Percentiles rank a stretch among this genome's conserved stretches.
Conservation (phyloP, 2,888 invertebrate species). For the Chrysolina oricalcia region DNA sequence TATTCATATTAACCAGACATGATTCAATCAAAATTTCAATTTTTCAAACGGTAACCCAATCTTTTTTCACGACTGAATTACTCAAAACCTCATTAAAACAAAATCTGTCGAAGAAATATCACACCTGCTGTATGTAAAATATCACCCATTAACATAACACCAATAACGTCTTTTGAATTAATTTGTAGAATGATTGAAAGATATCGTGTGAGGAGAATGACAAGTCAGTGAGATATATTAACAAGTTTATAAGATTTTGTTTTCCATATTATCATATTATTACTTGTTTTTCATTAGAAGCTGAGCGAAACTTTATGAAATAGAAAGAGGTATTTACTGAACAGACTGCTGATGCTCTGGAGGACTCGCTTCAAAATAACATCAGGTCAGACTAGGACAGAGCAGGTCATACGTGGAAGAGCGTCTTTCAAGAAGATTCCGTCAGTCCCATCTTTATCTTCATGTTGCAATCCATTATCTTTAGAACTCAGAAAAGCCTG, state of each 20-base stretch:
- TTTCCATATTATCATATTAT: not conserved
- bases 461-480: too few species aligned
- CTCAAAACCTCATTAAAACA: constrained; percentile 7
- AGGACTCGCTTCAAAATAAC: too few species aligned
- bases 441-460: too few species aligned
- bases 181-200: not conserved
- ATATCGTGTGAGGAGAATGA: not conserved
- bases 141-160: constrained; percentile 22
- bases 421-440: too few species aligned
- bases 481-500: too few species aligned
- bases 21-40: not conserved
- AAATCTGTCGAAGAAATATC: constrained; percentile 17
- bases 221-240: not conserved
- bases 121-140: constrained; percentile 22
- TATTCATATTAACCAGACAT: not conserved
- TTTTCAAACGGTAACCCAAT: constrained; percentile 5
- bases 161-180: not conserved
- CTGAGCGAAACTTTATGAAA: too few species aligned
- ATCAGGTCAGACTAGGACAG: too few species aligned
- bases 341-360: too few species aligned
- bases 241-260: not conserved
- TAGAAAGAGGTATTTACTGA: too few species aligned
- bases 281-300: not conserved
- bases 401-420: too few species aligned
- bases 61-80: constrained; percentile 3